Evolutionary conservation across 92 coral and sea anemone genomes (phyloP), one percentile per base, ranked within the genome.

Genomic region (Zoanthus solanderi): DNA sequence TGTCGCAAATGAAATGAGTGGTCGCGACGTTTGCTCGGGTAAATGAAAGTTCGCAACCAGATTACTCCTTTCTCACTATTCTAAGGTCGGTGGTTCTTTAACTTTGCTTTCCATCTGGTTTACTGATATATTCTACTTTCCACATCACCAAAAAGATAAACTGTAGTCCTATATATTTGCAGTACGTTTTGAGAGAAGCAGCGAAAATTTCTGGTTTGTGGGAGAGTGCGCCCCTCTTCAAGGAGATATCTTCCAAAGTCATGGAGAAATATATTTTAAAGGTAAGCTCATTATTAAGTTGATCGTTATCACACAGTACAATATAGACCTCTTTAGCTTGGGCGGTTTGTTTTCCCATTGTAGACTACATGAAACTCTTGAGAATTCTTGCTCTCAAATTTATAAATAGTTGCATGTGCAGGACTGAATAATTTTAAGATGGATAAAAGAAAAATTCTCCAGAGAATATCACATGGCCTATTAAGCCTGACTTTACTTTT

Each of bases 391-490:
- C 61, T 45, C 14, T 45, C 65, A 45, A 45, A 47, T 12, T 45
- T 78, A 4, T 16, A 77, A 42, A 77, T 77, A 23, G 23, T 23
- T 23, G 23, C 23, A 23, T 23, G 23, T 23, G 9, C 17, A 53
- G 53, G 45, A 78, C 58, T 78, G 83, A 78, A 78, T 78, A 78
- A 78, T 78, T 78, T 53, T 78, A 78, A 78, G 83, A 78, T 78
- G 83, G 83, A 78, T 78, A 78, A 78, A 78, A 78, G 83, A 78
- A 78, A 78, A 78, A 48, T 48, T 78, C 34, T 48, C 69, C 9
- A 48, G 29, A 48, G 58, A 44, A 72, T 42, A 84, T 74, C 56
- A 50, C 56, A 50, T 50, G 56, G 56, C 56, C 56, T 50, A 50
- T 50, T 50, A 76, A 65, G 34, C 74, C 83, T 60, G 76, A 58